phyloP scores from a whole-genome alignment of 2,113 vertebrate species.

The Tragelaphus scriptus region DNA sequence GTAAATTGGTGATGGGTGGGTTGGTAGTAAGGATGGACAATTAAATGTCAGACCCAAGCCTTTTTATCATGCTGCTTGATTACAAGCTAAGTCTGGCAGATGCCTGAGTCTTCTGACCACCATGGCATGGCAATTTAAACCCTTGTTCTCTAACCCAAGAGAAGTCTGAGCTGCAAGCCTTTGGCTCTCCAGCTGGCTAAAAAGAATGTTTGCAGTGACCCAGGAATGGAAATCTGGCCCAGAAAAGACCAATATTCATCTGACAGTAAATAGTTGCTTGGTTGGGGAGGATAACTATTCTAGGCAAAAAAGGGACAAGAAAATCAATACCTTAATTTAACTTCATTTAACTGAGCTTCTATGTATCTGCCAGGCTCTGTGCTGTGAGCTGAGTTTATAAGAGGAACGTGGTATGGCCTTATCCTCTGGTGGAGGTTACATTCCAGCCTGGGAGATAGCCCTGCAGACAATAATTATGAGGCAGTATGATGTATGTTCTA shows the following conservation, averaged over 20 bases:
- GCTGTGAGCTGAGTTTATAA: background rate
- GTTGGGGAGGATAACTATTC: conserved; percentile 1
- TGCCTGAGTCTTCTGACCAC: background rate
- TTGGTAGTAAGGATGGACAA: background rate
- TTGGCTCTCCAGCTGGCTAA: background rate
- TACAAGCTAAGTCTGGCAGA: background rate
- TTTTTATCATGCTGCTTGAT: background rate
- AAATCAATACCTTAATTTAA: conserved; percentile 2
- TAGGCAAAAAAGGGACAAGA: background rate
- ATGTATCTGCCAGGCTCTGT: background rate
- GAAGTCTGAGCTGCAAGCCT: background rate
- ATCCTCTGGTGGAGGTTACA: background rate
- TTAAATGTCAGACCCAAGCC: background rate
- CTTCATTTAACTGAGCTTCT: background rate
- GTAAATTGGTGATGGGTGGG: background rate
- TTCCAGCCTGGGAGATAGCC: background rate
- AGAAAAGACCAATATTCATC: background rate
- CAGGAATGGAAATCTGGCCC: background rate
- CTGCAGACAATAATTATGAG: background rate
- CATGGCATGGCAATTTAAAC: background rate
- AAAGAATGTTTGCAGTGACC: background rate
- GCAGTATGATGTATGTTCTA: background rate
- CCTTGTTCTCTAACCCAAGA: background rate
- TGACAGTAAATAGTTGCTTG: background rate
- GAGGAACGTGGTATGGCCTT: background rate